These are phyloP conservation scores for Chironomus striatipennis DNA, from an alignment of 1,140 invertebrate genomes.

Conservation along the genomic window DNA sequence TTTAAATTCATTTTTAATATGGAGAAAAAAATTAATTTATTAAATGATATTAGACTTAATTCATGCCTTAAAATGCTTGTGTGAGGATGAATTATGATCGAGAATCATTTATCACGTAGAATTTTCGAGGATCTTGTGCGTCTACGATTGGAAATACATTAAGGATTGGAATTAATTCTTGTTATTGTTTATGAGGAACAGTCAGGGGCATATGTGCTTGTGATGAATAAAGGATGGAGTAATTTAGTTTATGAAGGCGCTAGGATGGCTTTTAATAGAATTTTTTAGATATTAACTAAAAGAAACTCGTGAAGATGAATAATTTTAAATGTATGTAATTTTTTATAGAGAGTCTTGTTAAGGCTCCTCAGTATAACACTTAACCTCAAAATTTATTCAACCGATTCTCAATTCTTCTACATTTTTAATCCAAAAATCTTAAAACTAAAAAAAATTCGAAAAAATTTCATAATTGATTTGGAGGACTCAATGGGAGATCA, in stretches of 20 bases:
- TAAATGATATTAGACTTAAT: too few relatives aligned
- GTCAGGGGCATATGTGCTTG: too few relatives aligned
- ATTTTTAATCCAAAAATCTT: not conserved
- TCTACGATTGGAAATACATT: not conserved
- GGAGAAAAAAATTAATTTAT: not conserved
- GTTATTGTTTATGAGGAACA: too few relatives aligned
- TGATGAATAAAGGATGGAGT: too few relatives aligned
- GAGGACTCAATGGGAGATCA: not conserved
- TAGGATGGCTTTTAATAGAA: too few relatives aligned
- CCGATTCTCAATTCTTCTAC: too few relatives aligned
- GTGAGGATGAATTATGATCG: not conserved
- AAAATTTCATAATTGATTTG: not conserved
- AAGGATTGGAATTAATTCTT: not conserved
- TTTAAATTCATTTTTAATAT: not conserved
- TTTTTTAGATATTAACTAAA: too few relatives aligned
- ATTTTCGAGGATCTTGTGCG: too few relatives aligned
- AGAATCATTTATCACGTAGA: not conserved
- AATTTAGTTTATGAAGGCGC: too few relatives aligned
- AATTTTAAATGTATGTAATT: not conserved
- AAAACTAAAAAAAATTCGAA: not conserved
- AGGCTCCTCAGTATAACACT: too few relatives aligned
- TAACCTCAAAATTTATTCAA: too few relatives aligned
- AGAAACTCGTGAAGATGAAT: slow-evolving; percentile 17
- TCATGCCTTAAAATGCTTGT: not conserved
- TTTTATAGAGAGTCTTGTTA: too few relatives aligned